These are phyloP conservation scores for Oreortyx pictus DNA, from an alignment of 2,797 vertebrate genomes.

Conservation along the genomic window DNA sequence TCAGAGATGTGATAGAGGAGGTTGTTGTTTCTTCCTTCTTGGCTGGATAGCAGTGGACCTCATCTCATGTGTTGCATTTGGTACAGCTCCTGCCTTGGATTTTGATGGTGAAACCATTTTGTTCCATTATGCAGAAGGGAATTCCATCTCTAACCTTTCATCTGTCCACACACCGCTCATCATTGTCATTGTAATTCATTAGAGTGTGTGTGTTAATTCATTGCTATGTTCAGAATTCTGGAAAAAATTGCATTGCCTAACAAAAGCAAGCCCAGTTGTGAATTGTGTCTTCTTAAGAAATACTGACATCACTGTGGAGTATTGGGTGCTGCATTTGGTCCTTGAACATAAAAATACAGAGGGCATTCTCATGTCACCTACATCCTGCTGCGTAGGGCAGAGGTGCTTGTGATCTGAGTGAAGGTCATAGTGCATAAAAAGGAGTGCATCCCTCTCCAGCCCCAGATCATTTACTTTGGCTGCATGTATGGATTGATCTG, in stretches of 20 bases:
- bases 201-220: neutral
- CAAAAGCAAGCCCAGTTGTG: neutral
- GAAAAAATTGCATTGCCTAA: neutral
- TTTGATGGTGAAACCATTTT: neutral
- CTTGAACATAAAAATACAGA: neutral
- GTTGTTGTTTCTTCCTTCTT: neutral
- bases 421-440: neutral
- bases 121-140: neutral
- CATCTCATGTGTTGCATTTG: neutral
- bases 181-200: neutral
- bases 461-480: accelerated
- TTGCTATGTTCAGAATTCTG: neutral
- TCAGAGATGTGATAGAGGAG: neutral
- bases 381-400: neutral
- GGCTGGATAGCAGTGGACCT: neutral
- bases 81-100: neutral
- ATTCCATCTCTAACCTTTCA: neutral
- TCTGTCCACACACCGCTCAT: neutral
- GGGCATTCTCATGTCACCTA: neutral
- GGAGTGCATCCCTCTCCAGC: neutral
- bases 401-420: neutral
- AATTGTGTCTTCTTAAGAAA: neutral
- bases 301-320: neutral
- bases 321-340: neutral
- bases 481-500: neutral